Evolutionary conservation across 35 echinoderm and acorn worm genomes (phyloP).

Genomic region (Apostichopus parvimensis): DNA sequence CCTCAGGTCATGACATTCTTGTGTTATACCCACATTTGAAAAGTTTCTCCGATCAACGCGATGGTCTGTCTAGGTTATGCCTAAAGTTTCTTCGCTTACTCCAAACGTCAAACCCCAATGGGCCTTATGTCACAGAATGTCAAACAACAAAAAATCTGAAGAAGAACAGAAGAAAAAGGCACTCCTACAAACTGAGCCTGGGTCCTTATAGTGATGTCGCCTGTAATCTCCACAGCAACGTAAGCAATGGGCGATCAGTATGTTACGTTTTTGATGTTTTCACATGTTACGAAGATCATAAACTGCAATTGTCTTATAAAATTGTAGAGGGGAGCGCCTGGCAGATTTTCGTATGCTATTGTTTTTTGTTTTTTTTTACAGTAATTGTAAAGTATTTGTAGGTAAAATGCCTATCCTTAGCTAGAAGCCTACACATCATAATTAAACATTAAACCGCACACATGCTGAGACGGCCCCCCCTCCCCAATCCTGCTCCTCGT

Average conservation of each 20-base stretch:
- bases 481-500: too few relatives aligned
- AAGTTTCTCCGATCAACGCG: not conserved
- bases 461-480: too few relatives aligned
- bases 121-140: not conserved
- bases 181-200: not conserved
- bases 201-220: not conserved
- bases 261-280: not conserved
- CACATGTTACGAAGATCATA: not conserved
- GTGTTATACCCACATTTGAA: not conserved
- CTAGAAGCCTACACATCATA: too few relatives aligned
- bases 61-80: not conserved
- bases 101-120: not conserved
- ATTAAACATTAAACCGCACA: too few relatives aligned
- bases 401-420: too few relatives aligned
- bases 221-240: not conserved
- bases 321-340: too few relatives aligned
- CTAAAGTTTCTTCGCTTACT: not conserved
- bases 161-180: not conserved
- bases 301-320: too few relatives aligned
- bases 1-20: too few relatives aligned
- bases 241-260: not conserved
- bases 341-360: too few relatives aligned
- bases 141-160: not conserved
- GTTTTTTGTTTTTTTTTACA: too few relatives aligned
- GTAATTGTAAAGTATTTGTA: too few relatives aligned